Evolutionary conservation across 2,797 vertebrate species (phyloP), one percentile per base, ranked within the genome.

Genomic region (Acrossocheilus wenchowensis): DNA sequence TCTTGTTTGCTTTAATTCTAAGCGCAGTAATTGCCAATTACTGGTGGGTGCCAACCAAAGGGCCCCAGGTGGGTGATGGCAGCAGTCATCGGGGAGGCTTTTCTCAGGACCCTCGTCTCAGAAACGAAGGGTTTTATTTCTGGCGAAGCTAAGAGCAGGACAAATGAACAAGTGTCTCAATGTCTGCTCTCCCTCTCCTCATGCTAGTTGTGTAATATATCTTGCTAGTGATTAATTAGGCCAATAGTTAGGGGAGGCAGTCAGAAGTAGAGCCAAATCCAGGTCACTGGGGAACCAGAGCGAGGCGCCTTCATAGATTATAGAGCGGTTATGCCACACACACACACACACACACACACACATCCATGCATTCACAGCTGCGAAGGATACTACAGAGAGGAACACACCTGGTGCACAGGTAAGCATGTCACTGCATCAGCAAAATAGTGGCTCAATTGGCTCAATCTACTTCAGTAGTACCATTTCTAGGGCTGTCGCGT

Each of bases 1-100:
- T 86, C 78, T 30, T 89, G 87, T 90, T 86, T 89, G 86, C 90
- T 90, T 91, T 89, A 87, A 88, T 87, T 89, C 78, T 72, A 78
- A 91, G 78, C 80, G 5, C 39, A 43, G 85, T 84, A 87, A 87
- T 87, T 88, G 87, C 71, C 87, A 88, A 85, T 86, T 87, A 89
- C 86, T 87, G 62, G 39, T 50, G 86, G 79, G 86, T 80, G 84
- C 88, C 88, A 89, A 88, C 77, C 84, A 68, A 68, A 89, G 69
- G 68, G 78, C 64, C 68, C 68, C 60, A 72, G 57, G 78, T 84
- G 77, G 52, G 77, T 68, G 69, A 83, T 45, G 57, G 77, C 87
- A 75, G 69, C 79, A 68, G 45, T 78, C 75, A n/a, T 84, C 66
- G 23, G 39, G 34, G 78, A 50, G 34, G 34, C 66, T 69, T 69